phyloP scores from a whole-genome alignment of 2,888 invertebrate genomes.

The Diloba caeruleocephala region DNA sequence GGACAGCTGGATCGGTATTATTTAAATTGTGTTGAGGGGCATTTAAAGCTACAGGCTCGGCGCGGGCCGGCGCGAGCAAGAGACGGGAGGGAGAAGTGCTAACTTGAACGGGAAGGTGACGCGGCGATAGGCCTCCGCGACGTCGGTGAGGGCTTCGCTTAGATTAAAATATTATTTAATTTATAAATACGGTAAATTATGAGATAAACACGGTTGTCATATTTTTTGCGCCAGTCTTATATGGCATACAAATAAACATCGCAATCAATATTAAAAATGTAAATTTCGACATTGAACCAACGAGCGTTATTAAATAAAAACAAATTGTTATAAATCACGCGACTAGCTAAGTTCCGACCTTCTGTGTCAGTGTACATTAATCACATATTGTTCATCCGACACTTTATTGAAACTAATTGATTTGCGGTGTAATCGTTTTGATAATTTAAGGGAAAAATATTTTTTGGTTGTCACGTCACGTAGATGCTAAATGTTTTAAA shows the following conservation, averaged over 20 bases:
- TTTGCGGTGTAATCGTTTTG: conserved; percentile 42
- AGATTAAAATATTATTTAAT: neutral
- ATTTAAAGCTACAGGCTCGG: no score
- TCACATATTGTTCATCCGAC: conserved; percentile 50
- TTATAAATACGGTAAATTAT: conserved; percentile 6
- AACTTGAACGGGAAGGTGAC: no score
- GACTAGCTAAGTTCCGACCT: conserved; percentile 43
- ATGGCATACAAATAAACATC: conserved; percentile 34
- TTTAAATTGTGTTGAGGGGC: no score
- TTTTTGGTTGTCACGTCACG: conserved; percentile 12
- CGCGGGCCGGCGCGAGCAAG: no score
- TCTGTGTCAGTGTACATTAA: conserved; percentile 47
- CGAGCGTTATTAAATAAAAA: conserved; percentile 52
- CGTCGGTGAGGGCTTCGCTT: no score
- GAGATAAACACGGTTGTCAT: conserved; percentile 15
- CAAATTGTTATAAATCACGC: conserved; percentile 51
- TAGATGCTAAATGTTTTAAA: conserved; percentile 18
- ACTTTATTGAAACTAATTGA: conserved; percentile 55
- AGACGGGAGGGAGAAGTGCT: no score
- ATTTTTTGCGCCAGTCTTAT: conserved; percentile 24
- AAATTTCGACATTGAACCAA: conserved; percentile 53
- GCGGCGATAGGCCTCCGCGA: no score
- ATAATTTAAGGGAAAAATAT: conserved; percentile 24
- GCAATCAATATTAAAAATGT: conserved; percentile 50
- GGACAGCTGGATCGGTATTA: no score